Evolutionary conservation across 2,797 vertebrate genomes (phyloP).

Genomic region (Cottoperca gobio): DNA sequence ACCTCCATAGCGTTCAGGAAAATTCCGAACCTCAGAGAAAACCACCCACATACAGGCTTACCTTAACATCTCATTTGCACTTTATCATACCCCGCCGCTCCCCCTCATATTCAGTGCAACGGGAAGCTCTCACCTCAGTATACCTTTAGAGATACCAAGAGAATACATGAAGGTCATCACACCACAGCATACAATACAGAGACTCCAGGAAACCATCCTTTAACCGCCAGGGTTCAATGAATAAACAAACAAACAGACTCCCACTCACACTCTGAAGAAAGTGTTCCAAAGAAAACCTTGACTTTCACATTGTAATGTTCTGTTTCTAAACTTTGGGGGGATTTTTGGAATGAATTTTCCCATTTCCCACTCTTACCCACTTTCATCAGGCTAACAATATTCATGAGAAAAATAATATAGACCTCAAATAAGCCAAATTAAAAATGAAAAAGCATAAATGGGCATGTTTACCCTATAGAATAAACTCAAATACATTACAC

Average conservation of each 20-base stretch:
- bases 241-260: slow-evolving; percentile 12
- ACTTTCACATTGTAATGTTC: background rate
- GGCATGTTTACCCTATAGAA: background rate
- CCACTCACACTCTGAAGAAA: slow-evolving; percentile 9
- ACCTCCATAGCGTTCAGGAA: slow-evolving; percentile 53
- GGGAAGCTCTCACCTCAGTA: slow-evolving; percentile 26
- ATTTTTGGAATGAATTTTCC: background rate
- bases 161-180: slow-evolving; percentile 44
- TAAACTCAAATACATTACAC: background rate
- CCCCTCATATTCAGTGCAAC: slow-evolving; percentile 2
- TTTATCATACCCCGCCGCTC: slow-evolving; percentile 12
- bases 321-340: background rate
- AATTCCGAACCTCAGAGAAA: slow-evolving; percentile 50
- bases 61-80: slow-evolving; percentile 54
- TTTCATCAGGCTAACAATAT: slow-evolving; percentile 2
- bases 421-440: background rate
- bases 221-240: slow-evolving; percentile 11
- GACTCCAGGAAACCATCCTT: slow-evolving; percentile 44
- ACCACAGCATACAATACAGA: background rate
- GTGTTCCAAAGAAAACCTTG: background rate
- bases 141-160: slow-evolving; percentile 29
- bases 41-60: slow-evolving; percentile 55
- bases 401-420: background rate
- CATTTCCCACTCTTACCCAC: background rate
- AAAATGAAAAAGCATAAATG: background rate